A percentile compares a stretch with the other conserved stretches of the same genome.
Conservation (phyloP, 2,888 invertebrate species). For the Brachypalpus laphriformis region DNA sequence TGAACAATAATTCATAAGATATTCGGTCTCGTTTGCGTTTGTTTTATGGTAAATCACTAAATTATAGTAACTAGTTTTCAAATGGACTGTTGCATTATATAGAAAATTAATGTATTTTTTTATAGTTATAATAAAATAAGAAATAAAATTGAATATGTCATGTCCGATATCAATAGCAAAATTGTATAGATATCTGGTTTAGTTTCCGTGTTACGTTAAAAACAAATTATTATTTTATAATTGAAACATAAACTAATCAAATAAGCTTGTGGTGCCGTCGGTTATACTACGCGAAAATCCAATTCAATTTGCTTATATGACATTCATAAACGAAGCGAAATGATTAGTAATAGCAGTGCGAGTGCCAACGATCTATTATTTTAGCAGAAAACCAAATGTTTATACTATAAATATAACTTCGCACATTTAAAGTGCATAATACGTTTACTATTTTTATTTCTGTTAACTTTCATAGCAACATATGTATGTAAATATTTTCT, state of each 20-base stretch:
- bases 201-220: slow-evolving; percentile 5
- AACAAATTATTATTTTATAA: background rate
- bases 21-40: too few species aligned
- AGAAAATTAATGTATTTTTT: background rate
- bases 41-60: background rate
- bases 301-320: slow-evolving; percentile 41
- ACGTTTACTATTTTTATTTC: slow-evolving; percentile 26
- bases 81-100: background rate
- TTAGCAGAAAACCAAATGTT: slow-evolving; percentile 55
- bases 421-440: slow-evolving; percentile 36
- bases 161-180: background rate
- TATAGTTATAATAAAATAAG: background rate
- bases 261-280: slow-evolving; percentile 65
- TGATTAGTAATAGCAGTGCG: slow-evolving; percentile 69
- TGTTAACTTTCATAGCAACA: slow-evolving; percentile 3
- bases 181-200: background rate
- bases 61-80: background rate
- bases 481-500: background rate
- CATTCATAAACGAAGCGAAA: slow-evolving; percentile 68
- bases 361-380: slow-evolving; percentile 59
- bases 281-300: slow-evolving; percentile 33
- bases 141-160: background rate
- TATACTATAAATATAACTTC: slow-evolving; percentile 23
- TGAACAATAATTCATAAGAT: too few species aligned
- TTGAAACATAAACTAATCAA: slow-evolving; percentile 37